Percentiles rank a stretch among this genome's conserved stretches.
Conservation (phyloP, 2,797 vertebrate species). For the Emydoidea blandingii region DNA sequence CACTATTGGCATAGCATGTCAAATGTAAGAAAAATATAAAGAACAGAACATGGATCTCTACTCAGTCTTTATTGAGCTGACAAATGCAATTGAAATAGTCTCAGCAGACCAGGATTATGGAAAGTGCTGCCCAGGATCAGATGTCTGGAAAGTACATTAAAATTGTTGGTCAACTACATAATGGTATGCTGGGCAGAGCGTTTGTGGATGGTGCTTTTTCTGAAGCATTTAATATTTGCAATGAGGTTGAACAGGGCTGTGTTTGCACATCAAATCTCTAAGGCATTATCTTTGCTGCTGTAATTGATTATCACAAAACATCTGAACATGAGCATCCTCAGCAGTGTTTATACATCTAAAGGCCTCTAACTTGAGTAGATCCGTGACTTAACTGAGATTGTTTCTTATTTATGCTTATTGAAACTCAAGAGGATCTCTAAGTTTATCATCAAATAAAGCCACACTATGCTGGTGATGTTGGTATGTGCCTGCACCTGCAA, state of each 20-base stretch:
- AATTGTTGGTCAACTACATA: conserved; percentile 21
- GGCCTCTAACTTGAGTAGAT: conserved; percentile 69
- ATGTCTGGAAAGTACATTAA: conserved; percentile 53
- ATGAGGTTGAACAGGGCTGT: conserved; percentile 2
- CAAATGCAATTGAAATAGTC: conserved; percentile 64
- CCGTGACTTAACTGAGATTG: conserved; percentile 71
- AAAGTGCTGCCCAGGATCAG: conserved; percentile 25
- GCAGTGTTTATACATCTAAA: conserved; percentile 49
- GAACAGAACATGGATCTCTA: conserved; percentile 53
- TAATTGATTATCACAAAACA: conserved; percentile 42
- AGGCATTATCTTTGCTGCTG: conserved; percentile 27
- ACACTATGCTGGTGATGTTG: conserved; percentile 65
- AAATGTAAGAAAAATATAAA: conserved; percentile 57
- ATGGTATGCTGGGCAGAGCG: conserved; percentile 15
- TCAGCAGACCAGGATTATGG: conserved; percentile 55
- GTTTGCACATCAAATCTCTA: conserved; percentile 38
- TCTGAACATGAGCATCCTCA: conserved; percentile 47
- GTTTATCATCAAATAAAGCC: conserved; percentile 74
- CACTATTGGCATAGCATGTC: neutral
- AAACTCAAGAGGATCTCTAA: conserved; percentile 66
- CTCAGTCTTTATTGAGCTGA: conserved; percentile 58
- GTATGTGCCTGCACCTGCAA: conserved; percentile 39
- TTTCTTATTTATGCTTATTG: conserved; percentile 70
- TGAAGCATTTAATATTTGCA: conserved; percentile 33
- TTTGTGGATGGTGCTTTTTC: conserved; percentile 39